Percentiles rank a stretch among this genome's conserved stretches.
Evolutionary conservation across 2,113 vertebrate species (phyloP).

Genomic region (Etheostoma cragini): DNA sequence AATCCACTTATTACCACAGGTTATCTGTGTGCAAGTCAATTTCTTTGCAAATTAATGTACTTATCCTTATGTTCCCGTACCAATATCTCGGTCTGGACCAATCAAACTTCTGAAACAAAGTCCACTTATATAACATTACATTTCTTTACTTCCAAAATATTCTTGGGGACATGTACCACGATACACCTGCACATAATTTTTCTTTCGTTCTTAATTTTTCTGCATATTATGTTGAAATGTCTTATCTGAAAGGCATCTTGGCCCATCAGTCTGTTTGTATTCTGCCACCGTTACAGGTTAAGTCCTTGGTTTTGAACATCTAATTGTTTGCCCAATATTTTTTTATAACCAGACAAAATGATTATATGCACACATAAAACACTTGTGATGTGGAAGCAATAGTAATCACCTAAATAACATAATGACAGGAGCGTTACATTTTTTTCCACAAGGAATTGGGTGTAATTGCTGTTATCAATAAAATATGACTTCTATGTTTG

Average conservation of each 20-base stretch:
- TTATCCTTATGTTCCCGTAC: background rate
- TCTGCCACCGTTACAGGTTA: background rate
- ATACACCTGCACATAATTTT: background rate
- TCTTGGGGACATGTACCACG: background rate
- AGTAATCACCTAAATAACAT: background rate
- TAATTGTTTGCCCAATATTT: background rate
- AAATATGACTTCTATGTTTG: background rate
- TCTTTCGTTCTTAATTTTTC: background rate
- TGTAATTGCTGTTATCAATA: background rate
- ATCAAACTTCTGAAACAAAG: background rate
- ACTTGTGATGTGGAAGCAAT: background rate
- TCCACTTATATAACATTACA: background rate
- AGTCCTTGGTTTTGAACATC: background rate
- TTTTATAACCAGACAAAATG: background rate
- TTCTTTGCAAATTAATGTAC: background rate
- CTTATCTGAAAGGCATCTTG: slow-evolving; percentile 11
- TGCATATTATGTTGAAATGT: background rate
- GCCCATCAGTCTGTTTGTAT: background rate
- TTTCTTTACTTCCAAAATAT: background rate
- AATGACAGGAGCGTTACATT: background rate
- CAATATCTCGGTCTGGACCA: background rate
- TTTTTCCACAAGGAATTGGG: background rate
- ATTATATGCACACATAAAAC: slow-evolving; percentile 1
- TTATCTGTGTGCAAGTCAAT: background rate
- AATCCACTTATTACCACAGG: background rate